Percentiles rank a stretch among this genome's conserved stretches.
phyloP scores from a whole-genome alignment of 2,797 vertebrate genomes.

The Helostoma temminkii region DNA sequence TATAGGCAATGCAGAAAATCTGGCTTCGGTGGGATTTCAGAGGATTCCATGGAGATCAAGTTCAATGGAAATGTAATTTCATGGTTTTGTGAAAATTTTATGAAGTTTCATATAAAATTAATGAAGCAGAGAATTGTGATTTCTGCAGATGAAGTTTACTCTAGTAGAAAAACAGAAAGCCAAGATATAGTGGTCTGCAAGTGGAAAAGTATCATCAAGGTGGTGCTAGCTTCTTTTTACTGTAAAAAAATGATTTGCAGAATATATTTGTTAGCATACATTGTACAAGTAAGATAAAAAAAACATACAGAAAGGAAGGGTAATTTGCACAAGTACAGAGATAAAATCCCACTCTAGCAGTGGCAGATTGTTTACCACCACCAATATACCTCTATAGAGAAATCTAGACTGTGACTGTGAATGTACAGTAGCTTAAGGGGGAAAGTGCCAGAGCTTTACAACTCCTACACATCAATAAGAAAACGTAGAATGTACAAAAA shows the following conservation, averaged over 20 bases:
- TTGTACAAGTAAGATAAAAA: constrained; percentile 3
- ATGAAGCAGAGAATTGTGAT: neutral
- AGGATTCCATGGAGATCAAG: constrained; percentile 27
- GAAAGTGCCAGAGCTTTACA: constrained; percentile 12
- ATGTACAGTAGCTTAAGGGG: neutral
- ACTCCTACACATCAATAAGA: constrained; percentile 11
- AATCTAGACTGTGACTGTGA: neutral
- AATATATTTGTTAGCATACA: neutral
- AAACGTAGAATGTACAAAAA: neutral
- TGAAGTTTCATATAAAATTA: constrained; percentile 24
- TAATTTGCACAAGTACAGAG: neutral
- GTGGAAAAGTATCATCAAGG: neutral
- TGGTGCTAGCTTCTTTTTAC: neutral
- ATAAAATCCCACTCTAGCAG: constrained; percentile 25
- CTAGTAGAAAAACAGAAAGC: neutral
- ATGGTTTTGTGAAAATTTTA: constrained; percentile 27
- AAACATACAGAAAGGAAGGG: constrained; percentile 7
- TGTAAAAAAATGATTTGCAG: neutral
- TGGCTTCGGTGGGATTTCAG: constrained; percentile 12
- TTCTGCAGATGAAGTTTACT: constrained; percentile 2
- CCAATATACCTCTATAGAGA: constrained; percentile 14
- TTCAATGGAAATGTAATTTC: constrained; percentile 24
- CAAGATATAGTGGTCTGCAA: neutral
- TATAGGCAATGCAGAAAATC: neutral
- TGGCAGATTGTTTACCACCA: constrained; percentile 31